Evolutionary conservation across 2,888 invertebrate genomes (phyloP).

Genomic region (Gerris lacustris): DNA sequence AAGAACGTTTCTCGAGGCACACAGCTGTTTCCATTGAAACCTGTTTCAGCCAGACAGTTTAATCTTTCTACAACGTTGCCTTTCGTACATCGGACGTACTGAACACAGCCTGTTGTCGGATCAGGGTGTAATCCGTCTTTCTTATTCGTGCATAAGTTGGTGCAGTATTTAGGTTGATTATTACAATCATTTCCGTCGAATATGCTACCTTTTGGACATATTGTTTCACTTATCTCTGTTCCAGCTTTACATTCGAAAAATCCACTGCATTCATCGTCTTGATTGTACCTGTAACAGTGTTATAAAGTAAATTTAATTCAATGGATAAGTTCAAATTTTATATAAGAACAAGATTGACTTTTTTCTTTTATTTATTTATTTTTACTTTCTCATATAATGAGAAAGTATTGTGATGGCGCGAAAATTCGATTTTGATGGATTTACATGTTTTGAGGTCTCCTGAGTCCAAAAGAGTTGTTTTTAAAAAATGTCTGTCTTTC

Average conservation of each 20-base stretch:
- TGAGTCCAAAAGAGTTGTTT: too few relatives aligned
- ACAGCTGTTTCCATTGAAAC: conserved; percentile 35
- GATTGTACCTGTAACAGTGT: not conserved
- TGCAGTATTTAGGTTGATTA: not conserved
- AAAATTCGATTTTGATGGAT: too few relatives aligned
- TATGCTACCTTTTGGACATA: not conserved
- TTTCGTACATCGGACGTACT: conserved; percentile 9
- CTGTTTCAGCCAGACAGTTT: conserved; percentile 33
- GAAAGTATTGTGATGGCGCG: too few relatives aligned
- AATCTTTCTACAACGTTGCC: conserved; percentile 1
- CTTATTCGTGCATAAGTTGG: not conserved
- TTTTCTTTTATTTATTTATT: too few relatives aligned
- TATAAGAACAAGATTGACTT: too few relatives aligned
- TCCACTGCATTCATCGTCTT: not conserved
- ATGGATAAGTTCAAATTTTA: too few relatives aligned
- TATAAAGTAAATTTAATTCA: too few relatives aligned
- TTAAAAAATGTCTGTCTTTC: too few relatives aligned
- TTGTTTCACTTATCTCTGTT: not conserved
- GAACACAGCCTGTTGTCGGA: not conserved
- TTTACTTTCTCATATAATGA: too few relatives aligned
- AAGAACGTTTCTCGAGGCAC: conserved; percentile 29
- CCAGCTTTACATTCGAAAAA: not conserved
- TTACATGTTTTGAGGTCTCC: too few relatives aligned
- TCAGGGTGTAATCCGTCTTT: not conserved
- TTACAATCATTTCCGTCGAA: not conserved